Percentiles rank a stretch among this genome's conserved stretches.
phyloP scores from a whole-genome alignment of 2,797 vertebrate species.

The Microcaecilia unicolor region DNA sequence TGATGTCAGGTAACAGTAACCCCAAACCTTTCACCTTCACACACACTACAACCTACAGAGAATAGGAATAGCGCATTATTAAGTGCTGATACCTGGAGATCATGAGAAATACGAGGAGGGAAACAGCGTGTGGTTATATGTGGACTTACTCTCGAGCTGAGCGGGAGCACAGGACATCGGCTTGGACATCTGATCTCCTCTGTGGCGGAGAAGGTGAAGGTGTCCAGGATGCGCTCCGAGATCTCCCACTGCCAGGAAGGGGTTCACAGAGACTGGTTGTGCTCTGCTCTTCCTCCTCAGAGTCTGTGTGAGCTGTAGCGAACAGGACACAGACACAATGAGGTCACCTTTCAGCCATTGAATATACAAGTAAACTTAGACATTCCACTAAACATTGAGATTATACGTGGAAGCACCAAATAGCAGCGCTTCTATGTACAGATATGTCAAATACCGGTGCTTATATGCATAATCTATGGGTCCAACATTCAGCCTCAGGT shows the following conservation, averaged over 20 bases:
- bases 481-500: too few species aligned
- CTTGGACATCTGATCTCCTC: too few species aligned
- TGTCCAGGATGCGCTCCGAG: slow-evolving; percentile 20
- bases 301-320: slow-evolving; percentile 28
- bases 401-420: too few species aligned
- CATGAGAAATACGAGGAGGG: background rate
- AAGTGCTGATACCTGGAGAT: background rate
- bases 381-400: too few species aligned
- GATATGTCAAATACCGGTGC: too few species aligned
- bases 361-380: too few species aligned
- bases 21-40: too few species aligned
- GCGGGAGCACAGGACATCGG: slow-evolving; percentile 31
- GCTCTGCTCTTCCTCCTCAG: slow-evolving; percentile 24
- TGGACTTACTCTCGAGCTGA: slow-evolving; percentile 42
- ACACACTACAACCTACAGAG: background rate
- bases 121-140: background rate
- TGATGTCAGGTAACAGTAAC: too few species aligned
- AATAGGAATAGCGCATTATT: fast-evolving
- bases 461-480: too few species aligned
- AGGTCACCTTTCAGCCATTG: too few species aligned
- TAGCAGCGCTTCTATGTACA: too few species aligned
- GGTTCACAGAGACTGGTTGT: background rate
- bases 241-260: background rate
- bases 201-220: background rate
- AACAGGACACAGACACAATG: fast-evolving